Evolutionary conservation across 2,888 invertebrate genomes (phyloP).

Genomic region (Scaptodrosophila latifasciaeformis): DNA sequence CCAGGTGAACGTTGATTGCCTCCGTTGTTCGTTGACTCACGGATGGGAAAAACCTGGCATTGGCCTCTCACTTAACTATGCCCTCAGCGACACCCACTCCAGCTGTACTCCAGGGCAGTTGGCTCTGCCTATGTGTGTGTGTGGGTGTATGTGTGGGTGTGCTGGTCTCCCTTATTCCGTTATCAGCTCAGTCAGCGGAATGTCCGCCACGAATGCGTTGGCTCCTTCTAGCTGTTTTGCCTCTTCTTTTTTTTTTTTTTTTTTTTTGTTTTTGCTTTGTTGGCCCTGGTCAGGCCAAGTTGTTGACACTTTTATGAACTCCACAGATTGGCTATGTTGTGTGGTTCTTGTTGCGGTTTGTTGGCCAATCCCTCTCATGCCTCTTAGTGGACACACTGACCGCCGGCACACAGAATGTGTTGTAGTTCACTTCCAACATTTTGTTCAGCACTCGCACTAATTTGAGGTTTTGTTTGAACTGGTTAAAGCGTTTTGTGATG

Average conservation of each 20-base stretch:
- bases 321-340: constrained; percentile 64
- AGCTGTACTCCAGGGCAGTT: too few relatives aligned
- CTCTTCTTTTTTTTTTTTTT: constrained; percentile 8
- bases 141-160: constrained; percentile 1
- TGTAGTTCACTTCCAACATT: too few relatives aligned
- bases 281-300: constrained; percentile 41
- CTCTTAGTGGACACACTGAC: constrained; percentile 11
- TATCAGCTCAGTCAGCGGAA: constrained; percentile 58
- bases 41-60: too few relatives aligned
- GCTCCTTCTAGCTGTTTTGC: neutral
- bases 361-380: constrained; percentile 24
- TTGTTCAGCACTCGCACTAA: constrained; percentile 6
- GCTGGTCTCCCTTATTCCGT: constrained; percentile 46
- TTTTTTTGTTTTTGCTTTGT: constrained; percentile 12
- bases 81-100: too few relatives aligned
- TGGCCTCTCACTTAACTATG: too few relatives aligned
- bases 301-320: constrained; percentile 73
- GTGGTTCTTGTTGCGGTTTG: constrained; percentile 61
- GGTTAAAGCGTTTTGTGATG: too few relatives aligned
- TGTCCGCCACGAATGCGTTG: constrained; percentile 28
- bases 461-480: constrained; percentile 9
- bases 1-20: constrained; percentile 40
- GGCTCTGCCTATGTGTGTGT: constrained; percentile 15
- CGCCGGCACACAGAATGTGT: too few relatives aligned
- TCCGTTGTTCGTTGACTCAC: too few relatives aligned